Evolutionary conservation across 2,888 invertebrate genomes (phyloP).

Genomic region (Acanthacorydalis orientalis): DNA sequence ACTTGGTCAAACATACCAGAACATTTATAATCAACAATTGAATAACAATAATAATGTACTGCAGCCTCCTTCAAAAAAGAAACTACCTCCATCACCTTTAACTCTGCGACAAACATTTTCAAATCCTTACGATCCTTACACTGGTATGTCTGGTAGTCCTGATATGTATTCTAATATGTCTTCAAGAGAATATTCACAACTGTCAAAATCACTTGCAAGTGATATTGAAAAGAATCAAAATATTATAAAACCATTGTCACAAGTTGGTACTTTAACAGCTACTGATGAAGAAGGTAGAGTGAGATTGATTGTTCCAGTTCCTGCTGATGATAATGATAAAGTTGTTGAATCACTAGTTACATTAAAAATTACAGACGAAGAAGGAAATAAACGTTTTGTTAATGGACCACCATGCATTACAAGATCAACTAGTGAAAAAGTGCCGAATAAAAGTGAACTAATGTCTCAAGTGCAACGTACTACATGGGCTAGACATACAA

Average conservation of each 20-base stretch:
- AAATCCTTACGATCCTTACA: conserved; percentile 1
- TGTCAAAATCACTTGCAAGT: background rate
- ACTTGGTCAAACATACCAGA: conserved; percentile 5
- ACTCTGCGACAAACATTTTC: conserved; percentile 20
- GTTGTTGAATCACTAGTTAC: conserved; percentile 27
- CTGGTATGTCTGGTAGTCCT: background rate
- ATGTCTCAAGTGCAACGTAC: conserved; percentile 69
- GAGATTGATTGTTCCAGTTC: conserved; percentile 42
- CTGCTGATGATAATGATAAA: conserved; percentile 22
- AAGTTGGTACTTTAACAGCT: conserved; percentile 42
- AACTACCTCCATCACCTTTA: conserved; percentile 19
- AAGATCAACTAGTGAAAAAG: conserved; percentile 70
- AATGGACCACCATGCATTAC: conserved; percentile 50
- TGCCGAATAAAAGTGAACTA: conserved; percentile 69
- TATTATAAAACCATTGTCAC: conserved; percentile 50
- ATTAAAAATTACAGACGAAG: conserved; percentile 37
- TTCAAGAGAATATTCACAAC: too few species aligned
- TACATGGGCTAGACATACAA: conserved; percentile 76
- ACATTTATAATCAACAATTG: conserved; percentile 7
- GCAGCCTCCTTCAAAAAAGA: conserved; percentile 23
- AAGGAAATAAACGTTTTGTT: conserved; percentile 26
- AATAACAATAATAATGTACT: conserved; percentile 14
- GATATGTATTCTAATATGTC: background rate
- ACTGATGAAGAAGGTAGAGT: conserved; percentile 42
- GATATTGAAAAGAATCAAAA: conserved; percentile 17